Base-by-base conservation (phyloP, 2,797 vertebrate species). In the Myioborus melanocephalus region DNA sequence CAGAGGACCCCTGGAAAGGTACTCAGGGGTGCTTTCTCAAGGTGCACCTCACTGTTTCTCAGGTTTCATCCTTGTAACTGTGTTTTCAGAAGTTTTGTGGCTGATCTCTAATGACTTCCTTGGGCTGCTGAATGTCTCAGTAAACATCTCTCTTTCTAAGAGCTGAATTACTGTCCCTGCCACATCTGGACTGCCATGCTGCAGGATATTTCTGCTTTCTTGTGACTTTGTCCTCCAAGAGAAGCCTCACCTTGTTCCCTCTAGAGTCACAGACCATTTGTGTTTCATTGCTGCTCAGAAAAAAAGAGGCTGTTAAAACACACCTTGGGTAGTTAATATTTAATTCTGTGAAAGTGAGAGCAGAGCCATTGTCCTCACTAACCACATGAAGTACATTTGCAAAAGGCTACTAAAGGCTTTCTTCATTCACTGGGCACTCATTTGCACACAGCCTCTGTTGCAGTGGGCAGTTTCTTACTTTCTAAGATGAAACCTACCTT, bases 291-390 rank as follows among this genome's bases (percentile, higher is more conserved):
- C 64, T 89, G 46, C 56, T 93, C 49, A 61, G 83, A 78, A 83
- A 80, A 78, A 73, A 85, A 41, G 37, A 75, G 28, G 20, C 69
- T 87, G 46, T 43, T 78, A 55, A 68, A 71, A 35, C 52, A 63
- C 77, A 76, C 64, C 41, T 87, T 71, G 32, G 63, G 10, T 46
- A 68, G 76, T 90, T 85, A 94, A 80, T 86, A n/a, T 63, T 70
- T 84, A 89, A 66, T 91, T 90, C 69, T 78, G 44, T 60, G 46
- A 55, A 95, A 93, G 68, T 43, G 95, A 96, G 95, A 97, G 92
- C 83, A 84, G 89, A 91, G 92, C 35, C 43, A 27, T 93, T 91
- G 88, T 94, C 92, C 95, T 87, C n/a, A 30, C 53, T 92, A 88
- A 93, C 89, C 79, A 65, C 22, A 9, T 5, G 78, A 95, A 81